Percentiles rank a stretch among this genome's conserved stretches.
These are phyloP conservation scores for Drosophila erecta DNA, from an alignment of 1,140 invertebrate species.

Conservation along the genomic window DNA sequence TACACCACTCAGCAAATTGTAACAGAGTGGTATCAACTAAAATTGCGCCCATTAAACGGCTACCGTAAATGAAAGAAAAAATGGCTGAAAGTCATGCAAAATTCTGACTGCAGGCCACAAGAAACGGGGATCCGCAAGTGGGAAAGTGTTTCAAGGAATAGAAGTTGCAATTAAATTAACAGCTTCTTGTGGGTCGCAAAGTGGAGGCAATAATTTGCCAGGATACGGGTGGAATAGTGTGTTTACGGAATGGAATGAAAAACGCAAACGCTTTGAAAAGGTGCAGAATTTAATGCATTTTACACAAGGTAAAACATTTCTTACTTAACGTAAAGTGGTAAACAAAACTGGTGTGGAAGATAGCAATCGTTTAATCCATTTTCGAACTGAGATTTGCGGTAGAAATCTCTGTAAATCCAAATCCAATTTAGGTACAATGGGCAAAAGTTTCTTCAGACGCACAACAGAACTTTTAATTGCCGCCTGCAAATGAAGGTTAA, in stretches of 20 bases:
- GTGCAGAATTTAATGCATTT: background rate
- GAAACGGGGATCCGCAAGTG: no score
- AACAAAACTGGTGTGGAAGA: no score
- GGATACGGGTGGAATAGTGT: background rate
- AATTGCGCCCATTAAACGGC: slow-evolving; percentile 47
- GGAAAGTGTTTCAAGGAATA: slow-evolving; percentile 17
- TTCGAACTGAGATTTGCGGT: slow-evolving; percentile 1
- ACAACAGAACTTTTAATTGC: slow-evolving; percentile 37
- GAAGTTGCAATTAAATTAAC: slow-evolving; percentile 68
- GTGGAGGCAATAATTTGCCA: slow-evolving; percentile 7
- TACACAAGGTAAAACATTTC: background rate
- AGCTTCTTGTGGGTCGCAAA: slow-evolving; percentile 26
- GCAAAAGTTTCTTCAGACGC: slow-evolving; percentile 18
- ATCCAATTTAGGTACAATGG: slow-evolving; percentile 15
- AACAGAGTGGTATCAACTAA: slow-evolving; percentile 18
- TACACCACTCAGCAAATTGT: slow-evolving; percentile 19
- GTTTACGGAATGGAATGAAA: background rate
- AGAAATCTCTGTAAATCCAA: slow-evolving; percentile 8
- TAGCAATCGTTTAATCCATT: background rate
- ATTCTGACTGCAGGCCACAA: slow-evolving; percentile 30
- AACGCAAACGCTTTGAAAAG: background rate
- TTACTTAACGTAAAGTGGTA: no score
- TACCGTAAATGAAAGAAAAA: slow-evolving; percentile 57
- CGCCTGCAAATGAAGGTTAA: slow-evolving; percentile 48
- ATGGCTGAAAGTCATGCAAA: slow-evolving; percentile 35